Base-by-base conservation (phyloP, 2,888 invertebrate species). In the Sclerodermus sp. region DNA sequence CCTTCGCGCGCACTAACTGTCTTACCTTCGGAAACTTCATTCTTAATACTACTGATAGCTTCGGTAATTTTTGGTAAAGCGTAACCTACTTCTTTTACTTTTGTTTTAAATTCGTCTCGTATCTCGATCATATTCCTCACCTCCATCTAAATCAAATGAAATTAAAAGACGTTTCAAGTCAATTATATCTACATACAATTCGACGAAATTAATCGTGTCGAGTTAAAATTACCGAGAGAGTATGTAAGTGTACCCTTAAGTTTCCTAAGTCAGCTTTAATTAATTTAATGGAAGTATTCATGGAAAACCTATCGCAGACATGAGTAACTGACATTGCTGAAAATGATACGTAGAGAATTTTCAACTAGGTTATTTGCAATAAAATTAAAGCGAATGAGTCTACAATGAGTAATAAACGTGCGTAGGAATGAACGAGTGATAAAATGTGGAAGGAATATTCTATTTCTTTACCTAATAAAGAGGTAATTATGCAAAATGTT, bases 61-160 rank as follows among this genome's bases (percentile, higher is more conserved):
- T 76, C 71, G 3, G 76, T 68, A 59, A 77, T 61, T 62, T 71
- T 74, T n/a, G 73, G 73, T 42, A 76, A 63, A 4, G 65, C 64
- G 37, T 42, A 58, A 17, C 62, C 64, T 17, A 75, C 64, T 47
- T 76, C 73, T 38, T 59, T 67, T 32, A 76, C 48, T 55, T 70
- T 72, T 43, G 48, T 60, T 45, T 52, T 65, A 36, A 73, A 51
- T 34, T 74, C 72, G 29, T 71, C 64, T 30, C 67, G 64, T 12
- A 60, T 64, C 51, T 71, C 69, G 45, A 69, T 66, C n/a, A 71
- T 60, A 13, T 62, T 65, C 49, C 64, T 66, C 8, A 74, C 62
- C 54, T 75, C 76, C 58, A 62, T 60, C 76, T 76, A 30, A 17
- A n/a, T n/a, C n/a, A n/a, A n/a, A 34, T 34, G 32, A 47, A 29